A percentile compares a stretch with the other conserved stretches of the same genome.
These are phyloP conservation scores for Tyria jacobaeae DNA, from an alignment of 2,888 invertebrate genomes.

Conservation along the genomic window DNA sequence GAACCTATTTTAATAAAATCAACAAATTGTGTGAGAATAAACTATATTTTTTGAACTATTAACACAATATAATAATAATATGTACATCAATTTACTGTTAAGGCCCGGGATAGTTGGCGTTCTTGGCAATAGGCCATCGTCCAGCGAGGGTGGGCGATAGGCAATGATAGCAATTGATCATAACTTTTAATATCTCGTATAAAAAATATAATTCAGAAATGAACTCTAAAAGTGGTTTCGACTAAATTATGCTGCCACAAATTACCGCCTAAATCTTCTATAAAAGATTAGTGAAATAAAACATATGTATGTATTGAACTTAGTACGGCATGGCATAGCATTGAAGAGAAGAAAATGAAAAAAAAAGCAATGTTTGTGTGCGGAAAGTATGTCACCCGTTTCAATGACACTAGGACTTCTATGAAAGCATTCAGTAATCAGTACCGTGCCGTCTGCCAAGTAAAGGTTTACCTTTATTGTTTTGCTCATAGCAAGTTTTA, in stretches of 20 bases:
- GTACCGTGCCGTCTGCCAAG: slow-evolving; percentile 41
- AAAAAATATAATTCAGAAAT: too few species aligned
- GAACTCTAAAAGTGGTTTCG: too few species aligned
- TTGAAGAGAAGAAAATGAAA: slow-evolving; percentile 49
- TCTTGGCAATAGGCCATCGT: too few species aligned
- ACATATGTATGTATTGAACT: background rate
- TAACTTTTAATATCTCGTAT: too few species aligned
- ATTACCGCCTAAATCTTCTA: background rate
- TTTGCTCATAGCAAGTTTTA: slow-evolving; percentile 29
- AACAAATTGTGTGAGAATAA: background rate
- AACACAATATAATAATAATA: too few species aligned
- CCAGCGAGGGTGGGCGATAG: too few species aligned
- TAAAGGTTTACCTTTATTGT: slow-evolving; percentile 37
- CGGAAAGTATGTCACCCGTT: slow-evolving; percentile 74
- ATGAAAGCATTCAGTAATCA: slow-evolving; percentile 70
- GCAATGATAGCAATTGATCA: too few species aligned
- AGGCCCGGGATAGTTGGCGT: too few species aligned
- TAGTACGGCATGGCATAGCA: slow-evolving; percentile 13
- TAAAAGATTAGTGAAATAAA: background rate
- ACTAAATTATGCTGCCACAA: too few species aligned
- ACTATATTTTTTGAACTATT: too few species aligned
- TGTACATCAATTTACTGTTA: too few species aligned
- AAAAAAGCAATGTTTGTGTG: slow-evolving; percentile 45
- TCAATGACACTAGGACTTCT: slow-evolving; percentile 51
- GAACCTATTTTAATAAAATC: background rate